Evolutionary conservation across 37 sponge, comb jelly and placozoan genomes (phyloP).

Genomic region (Aplysina aerophoba): DNA sequence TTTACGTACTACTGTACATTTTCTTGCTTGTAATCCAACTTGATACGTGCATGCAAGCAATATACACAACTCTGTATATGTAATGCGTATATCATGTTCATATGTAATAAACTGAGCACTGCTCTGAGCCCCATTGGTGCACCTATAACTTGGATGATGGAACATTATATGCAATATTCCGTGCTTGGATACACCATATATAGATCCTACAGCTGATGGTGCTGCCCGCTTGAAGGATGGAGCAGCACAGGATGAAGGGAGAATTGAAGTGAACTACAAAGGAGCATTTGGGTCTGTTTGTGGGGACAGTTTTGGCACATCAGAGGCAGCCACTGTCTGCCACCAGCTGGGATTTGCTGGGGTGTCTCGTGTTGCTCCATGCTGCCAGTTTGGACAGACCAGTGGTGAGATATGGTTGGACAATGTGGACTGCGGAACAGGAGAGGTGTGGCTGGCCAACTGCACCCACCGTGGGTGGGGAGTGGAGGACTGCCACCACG

Average conservation of each 20-base stretch:
- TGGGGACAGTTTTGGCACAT: slow-evolving; percentile 2
- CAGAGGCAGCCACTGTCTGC: neutral
- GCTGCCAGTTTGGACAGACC: slow-evolving; percentile 1
- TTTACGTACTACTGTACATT: too few relatives aligned
- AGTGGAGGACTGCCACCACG: slow-evolving; percentile 24
- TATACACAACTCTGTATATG: too few relatives aligned
- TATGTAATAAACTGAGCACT: too few relatives aligned
- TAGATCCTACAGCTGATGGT: neutral
- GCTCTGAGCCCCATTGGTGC: too few relatives aligned
- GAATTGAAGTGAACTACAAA: neutral
- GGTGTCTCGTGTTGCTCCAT: neutral
- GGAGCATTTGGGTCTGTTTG: neutral
- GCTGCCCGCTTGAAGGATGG: neutral
- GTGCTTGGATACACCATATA: too few relatives aligned
- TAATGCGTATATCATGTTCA: too few relatives aligned
- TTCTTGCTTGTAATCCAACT: too few relatives aligned
- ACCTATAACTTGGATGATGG: too few relatives aligned
- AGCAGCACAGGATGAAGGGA: neutral
- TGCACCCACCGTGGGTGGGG: slow-evolving; percentile 29
- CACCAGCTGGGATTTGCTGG: slow-evolving; percentile 32
- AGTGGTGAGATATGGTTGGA: slow-evolving; percentile 25
- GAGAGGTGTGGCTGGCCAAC: slow-evolving; percentile 11
- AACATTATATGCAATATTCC: too few relatives aligned
- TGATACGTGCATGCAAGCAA: too few relatives aligned
- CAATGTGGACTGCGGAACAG: neutral